Conservation (phyloP, 2,113 vertebrate species). For the Vimba vimba region DNA sequence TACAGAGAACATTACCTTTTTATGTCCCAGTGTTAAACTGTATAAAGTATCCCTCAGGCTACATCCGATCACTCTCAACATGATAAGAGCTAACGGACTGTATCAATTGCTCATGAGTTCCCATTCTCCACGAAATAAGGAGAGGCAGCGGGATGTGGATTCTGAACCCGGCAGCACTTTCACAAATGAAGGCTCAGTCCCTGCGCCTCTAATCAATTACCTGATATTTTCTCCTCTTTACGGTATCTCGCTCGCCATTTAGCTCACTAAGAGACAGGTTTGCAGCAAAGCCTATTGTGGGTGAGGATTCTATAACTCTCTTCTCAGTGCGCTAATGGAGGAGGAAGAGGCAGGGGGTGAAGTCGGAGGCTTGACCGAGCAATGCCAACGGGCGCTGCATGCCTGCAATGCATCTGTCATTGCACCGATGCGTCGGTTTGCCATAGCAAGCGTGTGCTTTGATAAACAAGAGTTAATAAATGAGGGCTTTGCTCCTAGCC, state of each 20-base stretch:
- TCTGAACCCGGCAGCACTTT: constrained; percentile 81
- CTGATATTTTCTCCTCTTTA: constrained; percentile 75
- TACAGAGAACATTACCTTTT: constrained; percentile 83
- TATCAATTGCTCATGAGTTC: constrained; percentile 89
- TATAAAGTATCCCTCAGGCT: constrained; percentile 85
- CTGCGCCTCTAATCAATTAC: constrained; percentile 86
- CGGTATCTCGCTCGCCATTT: constrained; percentile 71
- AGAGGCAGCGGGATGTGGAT: constrained; percentile 80
- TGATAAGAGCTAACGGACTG: constrained; percentile 89
- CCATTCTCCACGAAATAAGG: constrained; percentile 87
- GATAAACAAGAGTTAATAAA: constrained; percentile 22
- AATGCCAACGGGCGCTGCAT: background rate
- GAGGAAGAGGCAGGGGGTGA: constrained; percentile 33
- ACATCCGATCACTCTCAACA: constrained; percentile 81
- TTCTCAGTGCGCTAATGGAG: constrained; percentile 48
- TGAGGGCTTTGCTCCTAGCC: background rate
- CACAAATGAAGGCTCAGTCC: constrained; percentile 77
- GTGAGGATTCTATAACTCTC: constrained; percentile 62
- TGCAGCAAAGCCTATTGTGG: constrained; percentile 67
- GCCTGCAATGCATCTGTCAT: background rate
- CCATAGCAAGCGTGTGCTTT: background rate
- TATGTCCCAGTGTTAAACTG: constrained; percentile 87
- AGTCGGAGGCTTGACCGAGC: background rate
- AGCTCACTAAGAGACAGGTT: constrained; percentile 77
- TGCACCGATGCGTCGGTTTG: background rate